Conservation (phyloP, 2,113 vertebrate genomes). For the Pycnonotus jocosus region DNA sequence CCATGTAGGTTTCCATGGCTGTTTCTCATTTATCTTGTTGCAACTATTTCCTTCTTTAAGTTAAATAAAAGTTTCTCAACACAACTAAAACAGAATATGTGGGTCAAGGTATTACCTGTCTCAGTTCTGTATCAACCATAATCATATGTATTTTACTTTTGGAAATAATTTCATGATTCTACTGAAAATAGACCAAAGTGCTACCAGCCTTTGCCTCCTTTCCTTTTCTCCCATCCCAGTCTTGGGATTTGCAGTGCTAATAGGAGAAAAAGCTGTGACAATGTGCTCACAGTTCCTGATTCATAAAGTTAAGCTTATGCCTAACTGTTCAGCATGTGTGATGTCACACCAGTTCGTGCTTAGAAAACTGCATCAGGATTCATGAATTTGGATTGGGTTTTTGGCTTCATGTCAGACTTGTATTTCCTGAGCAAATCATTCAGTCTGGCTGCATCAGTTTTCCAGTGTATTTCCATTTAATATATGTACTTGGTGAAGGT, state of each 20-base stretch:
- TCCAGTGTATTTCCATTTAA: neutral
- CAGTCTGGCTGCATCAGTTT: neutral
- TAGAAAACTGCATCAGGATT: neutral
- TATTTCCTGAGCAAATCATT: neutral
- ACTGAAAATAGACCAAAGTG: neutral
- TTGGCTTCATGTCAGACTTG: neutral
- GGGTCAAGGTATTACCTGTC: neutral
- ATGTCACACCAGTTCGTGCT: neutral
- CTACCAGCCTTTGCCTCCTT: neutral
- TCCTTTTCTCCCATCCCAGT: neutral
- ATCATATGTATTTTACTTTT: neutral
- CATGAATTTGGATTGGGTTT: neutral
- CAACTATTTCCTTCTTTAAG: neutral
- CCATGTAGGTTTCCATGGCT: neutral
- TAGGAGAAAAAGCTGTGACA: neutral
- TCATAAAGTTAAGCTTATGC: neutral
- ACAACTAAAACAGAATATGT: neutral
- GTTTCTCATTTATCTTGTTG: slow-evolving; percentile 9
- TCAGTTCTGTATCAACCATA: neutral
- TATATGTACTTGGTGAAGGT: neutral
- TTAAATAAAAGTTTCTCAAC: neutral
- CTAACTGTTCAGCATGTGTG: neutral
- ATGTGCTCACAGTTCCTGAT: neutral
- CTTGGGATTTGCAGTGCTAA: neutral
- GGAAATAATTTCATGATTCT: neutral